Conservation (phyloP, 2,797 vertebrate genomes). For the Muscicapa comitata region DNA sequence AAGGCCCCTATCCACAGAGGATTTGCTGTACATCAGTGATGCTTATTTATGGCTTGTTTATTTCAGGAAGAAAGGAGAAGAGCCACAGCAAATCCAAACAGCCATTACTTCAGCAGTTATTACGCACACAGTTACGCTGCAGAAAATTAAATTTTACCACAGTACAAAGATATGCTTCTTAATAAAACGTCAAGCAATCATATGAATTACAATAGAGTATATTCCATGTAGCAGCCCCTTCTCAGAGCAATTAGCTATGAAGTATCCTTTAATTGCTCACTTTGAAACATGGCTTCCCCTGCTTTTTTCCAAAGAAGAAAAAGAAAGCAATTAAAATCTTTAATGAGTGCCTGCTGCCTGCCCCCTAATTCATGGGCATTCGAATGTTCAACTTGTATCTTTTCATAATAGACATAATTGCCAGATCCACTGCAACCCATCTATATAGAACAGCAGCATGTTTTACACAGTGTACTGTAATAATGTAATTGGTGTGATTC, state of each 20-base stretch:
- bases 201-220: slow-evolving; percentile 1
- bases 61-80: not conserved
- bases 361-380: slow-evolving; percentile 14
- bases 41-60: not conserved
- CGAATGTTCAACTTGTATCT: slow-evolving; percentile 14
- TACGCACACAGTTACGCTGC: not conserved
- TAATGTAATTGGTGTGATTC: slow-evolving; percentile 56
- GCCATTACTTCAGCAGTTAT: not conserved
- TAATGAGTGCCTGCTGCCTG: slow-evolving; percentile 26
- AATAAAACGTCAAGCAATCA: slow-evolving; percentile 12
- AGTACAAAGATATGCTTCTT: slow-evolving; percentile 26
- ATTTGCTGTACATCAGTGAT: not conserved
- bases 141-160: slow-evolving; percentile 44
- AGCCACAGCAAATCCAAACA: slow-evolving; percentile 25
- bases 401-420: slow-evolving; percentile 51
- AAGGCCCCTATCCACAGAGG: not conserved
- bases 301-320: slow-evolving; percentile 27
- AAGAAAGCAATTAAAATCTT: slow-evolving; percentile 58
- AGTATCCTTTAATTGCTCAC: slow-evolving; percentile 42
- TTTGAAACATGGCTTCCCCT: slow-evolving; percentile 19
- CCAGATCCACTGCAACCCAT: slow-evolving; percentile 38
- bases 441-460: slow-evolving; percentile 20
- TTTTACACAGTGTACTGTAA: slow-evolving; percentile 60
- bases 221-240: not conserved
- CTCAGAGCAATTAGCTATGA: slow-evolving; percentile 41